A percentile compares a stretch with the other conserved stretches of the same genome.
Evolutionary conservation across 1,140 invertebrate genomes (phyloP).

Genomic region (Ostrea edulis): DNA sequence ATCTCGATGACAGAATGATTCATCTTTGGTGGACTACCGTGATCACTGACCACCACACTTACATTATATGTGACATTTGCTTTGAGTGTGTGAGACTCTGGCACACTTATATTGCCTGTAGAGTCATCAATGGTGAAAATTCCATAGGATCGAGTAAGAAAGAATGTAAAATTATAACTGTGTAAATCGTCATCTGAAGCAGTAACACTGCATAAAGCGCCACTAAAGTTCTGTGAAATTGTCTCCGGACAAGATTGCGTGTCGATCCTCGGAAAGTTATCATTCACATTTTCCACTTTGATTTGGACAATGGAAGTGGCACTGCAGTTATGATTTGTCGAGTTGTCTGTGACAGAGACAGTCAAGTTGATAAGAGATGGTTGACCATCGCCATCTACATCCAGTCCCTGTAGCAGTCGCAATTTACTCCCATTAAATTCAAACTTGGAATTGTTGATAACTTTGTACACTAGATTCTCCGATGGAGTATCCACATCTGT

Average conservation of each 20-base stretch:
- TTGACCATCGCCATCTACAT: neutral
- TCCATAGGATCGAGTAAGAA: slow-evolving; percentile 53
- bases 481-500: neutral
- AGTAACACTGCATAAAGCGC: slow-evolving; percentile 27
- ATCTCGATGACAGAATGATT: slow-evolving; percentile 14
- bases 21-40: slow-evolving; percentile 60
- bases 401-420: neutral
- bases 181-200: slow-evolving; percentile 60
- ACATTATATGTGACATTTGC: slow-evolving; percentile 59
- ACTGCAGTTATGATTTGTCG: neutral
- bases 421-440: neutral
- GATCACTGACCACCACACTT: slow-evolving; percentile 59
- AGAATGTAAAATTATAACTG: slow-evolving; percentile 63
- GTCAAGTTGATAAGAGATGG: neutral
- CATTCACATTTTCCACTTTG: neutral
- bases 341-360: neutral
- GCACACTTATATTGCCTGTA: slow-evolving; percentile 52
- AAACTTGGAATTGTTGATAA: neutral
- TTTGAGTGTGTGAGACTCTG: slow-evolving; percentile 47
- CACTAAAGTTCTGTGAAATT: slow-evolving; percentile 50
- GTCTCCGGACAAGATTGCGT: slow-evolving; percentile 44
- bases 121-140: slow-evolving; percentile 60
- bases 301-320: neutral
- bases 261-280: neutral
- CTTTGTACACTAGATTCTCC: neutral